These are phyloP conservation scores for Platycercus adscitus DNA, from an alignment of 2,113 vertebrate species.

Conservation along the genomic window DNA sequence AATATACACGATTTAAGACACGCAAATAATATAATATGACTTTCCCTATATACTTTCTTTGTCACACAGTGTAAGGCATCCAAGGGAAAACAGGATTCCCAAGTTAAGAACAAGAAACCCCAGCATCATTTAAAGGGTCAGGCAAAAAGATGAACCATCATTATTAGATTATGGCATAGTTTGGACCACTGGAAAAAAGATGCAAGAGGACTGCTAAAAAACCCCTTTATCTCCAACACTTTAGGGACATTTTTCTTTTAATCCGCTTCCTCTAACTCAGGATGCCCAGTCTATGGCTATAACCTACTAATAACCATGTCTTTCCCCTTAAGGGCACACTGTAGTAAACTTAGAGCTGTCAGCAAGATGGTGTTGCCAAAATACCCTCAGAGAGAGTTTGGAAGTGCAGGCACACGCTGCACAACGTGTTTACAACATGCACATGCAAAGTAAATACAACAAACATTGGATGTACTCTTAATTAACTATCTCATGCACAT, in stretches of 20 bases:
- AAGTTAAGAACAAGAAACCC: neutral
- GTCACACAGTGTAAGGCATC: neutral
- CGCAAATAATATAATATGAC: fast-evolving
- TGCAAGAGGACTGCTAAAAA: neutral
- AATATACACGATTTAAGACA: neutral
- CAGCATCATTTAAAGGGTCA: neutral
- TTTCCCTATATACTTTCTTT: neutral
- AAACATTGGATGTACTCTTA: neutral
- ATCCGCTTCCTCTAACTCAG: neutral
- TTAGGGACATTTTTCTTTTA: neutral
- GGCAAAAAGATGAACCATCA: neutral
- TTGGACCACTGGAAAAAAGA: neutral
- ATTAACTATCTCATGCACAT: neutral
- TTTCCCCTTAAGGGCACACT: neutral
- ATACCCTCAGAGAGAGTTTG: neutral
- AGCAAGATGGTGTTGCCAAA: neutral
- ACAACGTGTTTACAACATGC: neutral
- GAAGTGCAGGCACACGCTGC: neutral
- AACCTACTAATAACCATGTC: neutral
- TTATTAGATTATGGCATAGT: neutral
- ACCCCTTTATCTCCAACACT: neutral
- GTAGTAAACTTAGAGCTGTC: neutral
- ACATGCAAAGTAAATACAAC: neutral
- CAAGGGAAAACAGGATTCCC: neutral
- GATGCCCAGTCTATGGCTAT: fast-evolving